Conservation (phyloP, 2,888 invertebrate species). For the Drosophila prostipennis region DNA sequence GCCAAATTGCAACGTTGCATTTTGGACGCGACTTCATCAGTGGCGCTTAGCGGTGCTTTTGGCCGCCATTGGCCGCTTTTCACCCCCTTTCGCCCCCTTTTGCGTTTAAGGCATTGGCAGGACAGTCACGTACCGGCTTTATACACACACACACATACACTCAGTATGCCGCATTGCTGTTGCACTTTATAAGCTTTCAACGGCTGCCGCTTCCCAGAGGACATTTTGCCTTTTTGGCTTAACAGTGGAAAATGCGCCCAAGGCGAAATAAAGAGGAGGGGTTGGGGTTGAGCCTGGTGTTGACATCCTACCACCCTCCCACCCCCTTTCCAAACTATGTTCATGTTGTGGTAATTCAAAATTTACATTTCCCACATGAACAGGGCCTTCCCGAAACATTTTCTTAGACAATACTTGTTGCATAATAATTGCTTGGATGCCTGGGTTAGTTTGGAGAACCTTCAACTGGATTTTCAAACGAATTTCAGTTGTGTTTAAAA, state of each 20-base stretch:
- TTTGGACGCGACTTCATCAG: conserved; percentile 63
- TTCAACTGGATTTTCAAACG: background rate
- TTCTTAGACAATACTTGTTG: conserved; percentile 67
- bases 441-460: background rate
- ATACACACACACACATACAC: conserved; percentile 25
- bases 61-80: background rate
- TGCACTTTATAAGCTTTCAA: conserved; percentile 58
- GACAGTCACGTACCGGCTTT: conserved; percentile 61
- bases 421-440: conserved; percentile 60
- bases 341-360: conserved; percentile 54
- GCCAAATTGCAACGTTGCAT: conserved; percentile 70
- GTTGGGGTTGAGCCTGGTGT: conserved; percentile 39
- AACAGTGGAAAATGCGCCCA: conserved; percentile 59
- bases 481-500: background rate
- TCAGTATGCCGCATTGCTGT: conserved; percentile 19
- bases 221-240: conserved; percentile 58
- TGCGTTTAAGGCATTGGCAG: conserved; percentile 49
- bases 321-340: conserved; percentile 7
- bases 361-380: conserved; percentile 54
- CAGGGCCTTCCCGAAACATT: conserved; percentile 25
- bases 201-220: conserved; percentile 34
- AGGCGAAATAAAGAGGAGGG: conserved; percentile 36
- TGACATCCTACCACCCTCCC: conserved; percentile 60
- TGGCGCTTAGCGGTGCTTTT: conserved; percentile 29
- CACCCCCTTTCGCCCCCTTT: no score